These are phyloP conservation scores for Melanerpes formicivorus DNA, from an alignment of 2,113 vertebrate genomes.

Conservation along the genomic window DNA sequence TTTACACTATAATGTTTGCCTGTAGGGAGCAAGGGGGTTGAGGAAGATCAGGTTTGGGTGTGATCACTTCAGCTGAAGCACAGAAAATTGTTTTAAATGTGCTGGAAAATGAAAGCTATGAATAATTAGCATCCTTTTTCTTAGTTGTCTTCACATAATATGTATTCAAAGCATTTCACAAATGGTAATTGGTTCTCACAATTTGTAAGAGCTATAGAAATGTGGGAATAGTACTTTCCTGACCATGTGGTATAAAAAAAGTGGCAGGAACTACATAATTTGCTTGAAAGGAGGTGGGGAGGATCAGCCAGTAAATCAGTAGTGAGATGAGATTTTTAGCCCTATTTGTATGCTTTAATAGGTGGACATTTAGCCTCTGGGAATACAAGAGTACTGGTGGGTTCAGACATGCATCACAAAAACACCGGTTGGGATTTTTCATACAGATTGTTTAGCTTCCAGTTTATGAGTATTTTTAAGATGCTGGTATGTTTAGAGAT, in stretches of 20 bases:
- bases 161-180: conserved; percentile 12
- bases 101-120: conserved; percentile 2
- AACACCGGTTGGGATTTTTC: neutral
- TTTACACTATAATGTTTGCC: neutral
- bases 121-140: conserved; percentile 14
- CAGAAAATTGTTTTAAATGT: conserved; percentile 24
- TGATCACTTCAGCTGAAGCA: neutral
- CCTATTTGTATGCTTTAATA: neutral
- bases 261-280: neutral
- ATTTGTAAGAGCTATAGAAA: neutral
- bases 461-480: neutral
- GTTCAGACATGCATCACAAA: neutral
- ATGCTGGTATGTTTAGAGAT: neutral
- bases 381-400: neutral
- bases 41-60: neutral
- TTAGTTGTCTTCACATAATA: neutral
- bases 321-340: neutral
- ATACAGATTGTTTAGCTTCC: neutral
- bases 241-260: neutral
- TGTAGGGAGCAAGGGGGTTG: neutral
- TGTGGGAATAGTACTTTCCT: neutral
- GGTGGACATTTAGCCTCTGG: neutral
- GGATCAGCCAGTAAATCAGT: neutral
- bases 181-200: neutral
- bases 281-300: neutral